Evolutionary conservation across 2,797 vertebrate genomes (phyloP).

Genomic region (Chaunax sp.): DNA sequence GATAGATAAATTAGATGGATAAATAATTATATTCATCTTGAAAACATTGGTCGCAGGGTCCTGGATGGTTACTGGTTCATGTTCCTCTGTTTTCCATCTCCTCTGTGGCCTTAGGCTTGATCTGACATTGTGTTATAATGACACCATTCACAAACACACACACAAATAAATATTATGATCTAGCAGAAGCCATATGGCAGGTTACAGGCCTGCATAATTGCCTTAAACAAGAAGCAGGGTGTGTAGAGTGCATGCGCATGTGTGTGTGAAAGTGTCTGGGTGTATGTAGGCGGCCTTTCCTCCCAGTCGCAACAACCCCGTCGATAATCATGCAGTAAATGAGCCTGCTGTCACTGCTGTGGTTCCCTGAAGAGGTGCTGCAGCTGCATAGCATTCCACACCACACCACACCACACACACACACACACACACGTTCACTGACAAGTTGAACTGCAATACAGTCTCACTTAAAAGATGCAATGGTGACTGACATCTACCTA

Average conservation of each 20-base stretch:
- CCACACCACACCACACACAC: neutral
- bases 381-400: constrained; percentile 36
- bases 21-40: constrained; percentile 10
- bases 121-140: constrained; percentile 55
- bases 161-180: constrained; percentile 47
- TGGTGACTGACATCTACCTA: neutral
- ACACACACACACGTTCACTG: neutral
- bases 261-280: constrained; percentile 15
- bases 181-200: constrained; percentile 72
- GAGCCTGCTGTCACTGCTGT: constrained; percentile 72
- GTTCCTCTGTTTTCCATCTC: constrained; percentile 44
- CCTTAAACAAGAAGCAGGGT: constrained; percentile 63
- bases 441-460: neutral
- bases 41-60: neutral
- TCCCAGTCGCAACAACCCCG: constrained; percentile 63
- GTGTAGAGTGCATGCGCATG: constrained; percentile 32
- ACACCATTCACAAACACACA: constrained; percentile 26
- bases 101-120: constrained; percentile 31
- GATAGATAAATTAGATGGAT: constrained; percentile 1
- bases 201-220: constrained; percentile 71
- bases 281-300: constrained; percentile 46
- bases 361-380: constrained; percentile 65
- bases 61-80: constrained; percentile 23
- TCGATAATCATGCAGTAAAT: constrained; percentile 80
- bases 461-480: neutral